These are phyloP conservation scores for Hemiscyllium ocellatum DNA, from an alignment of 2,113 vertebrate species.

Conservation along the genomic window DNA sequence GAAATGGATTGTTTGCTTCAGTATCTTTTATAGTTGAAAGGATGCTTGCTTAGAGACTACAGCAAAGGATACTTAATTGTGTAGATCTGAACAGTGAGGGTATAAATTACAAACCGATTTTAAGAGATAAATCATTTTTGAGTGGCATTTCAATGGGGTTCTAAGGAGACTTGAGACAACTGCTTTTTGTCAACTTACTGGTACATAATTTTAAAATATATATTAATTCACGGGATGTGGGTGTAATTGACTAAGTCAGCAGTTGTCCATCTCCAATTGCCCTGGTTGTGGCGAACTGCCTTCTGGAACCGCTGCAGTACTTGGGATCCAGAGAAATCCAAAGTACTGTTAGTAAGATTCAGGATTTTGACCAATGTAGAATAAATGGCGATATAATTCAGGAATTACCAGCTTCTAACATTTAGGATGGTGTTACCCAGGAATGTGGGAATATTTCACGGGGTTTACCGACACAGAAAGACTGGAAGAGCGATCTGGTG, in stretches of 20 bases:
- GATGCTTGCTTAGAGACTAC: background rate
- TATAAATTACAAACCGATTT: background rate
- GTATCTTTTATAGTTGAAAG: background rate
- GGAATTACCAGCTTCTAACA: background rate
- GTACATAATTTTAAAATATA: background rate
- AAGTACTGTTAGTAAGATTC: background rate
- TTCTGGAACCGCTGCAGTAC: background rate
- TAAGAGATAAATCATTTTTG: background rate
- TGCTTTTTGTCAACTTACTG: background rate
- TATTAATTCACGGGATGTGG: background rate
- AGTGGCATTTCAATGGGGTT: background rate
- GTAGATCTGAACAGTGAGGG: background rate
- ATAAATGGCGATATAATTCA: background rate
- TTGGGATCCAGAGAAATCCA: background rate
- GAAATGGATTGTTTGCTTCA: background rate
- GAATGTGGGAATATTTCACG: background rate
- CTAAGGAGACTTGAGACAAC: background rate
- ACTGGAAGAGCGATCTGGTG: background rate
- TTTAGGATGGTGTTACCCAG: background rate
- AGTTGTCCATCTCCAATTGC: background rate
- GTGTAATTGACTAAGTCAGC: background rate
- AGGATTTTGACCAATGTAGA: background rate
- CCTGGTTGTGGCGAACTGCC: background rate
- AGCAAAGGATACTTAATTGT: background rate
- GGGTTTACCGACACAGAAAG: background rate